These are phyloP conservation scores for Ursus arctos DNA, from an alignment of 2,113 vertebrate species.

Conservation along the genomic window DNA sequence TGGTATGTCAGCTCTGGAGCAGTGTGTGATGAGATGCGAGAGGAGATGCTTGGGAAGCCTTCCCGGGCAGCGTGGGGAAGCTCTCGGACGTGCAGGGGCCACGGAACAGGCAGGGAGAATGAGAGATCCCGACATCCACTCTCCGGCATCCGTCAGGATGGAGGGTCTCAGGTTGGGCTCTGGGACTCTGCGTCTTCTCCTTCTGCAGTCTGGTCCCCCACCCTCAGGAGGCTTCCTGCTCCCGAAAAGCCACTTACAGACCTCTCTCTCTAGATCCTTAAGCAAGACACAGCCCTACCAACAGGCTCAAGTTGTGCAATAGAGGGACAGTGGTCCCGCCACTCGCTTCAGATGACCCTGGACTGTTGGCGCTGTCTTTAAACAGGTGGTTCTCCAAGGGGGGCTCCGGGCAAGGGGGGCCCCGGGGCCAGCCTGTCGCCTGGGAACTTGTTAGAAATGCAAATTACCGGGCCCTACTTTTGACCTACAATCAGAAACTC, in stretches of 20 bases:
- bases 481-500: not conserved
- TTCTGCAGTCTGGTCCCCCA: not conserved
- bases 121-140: accelerated
- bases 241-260: not conserved
- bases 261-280: not conserved
- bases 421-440: not conserved
- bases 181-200: not conserved
- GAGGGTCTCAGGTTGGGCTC: accelerated
- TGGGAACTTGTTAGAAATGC: not conserved
- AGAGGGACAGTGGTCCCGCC: not conserved
- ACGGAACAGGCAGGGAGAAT: not conserved
- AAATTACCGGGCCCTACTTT: not conserved
- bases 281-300: no score
- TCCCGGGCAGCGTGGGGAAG: not conserved
- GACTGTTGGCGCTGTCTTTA: not conserved
- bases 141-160: not conserved
- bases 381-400: not conserved
- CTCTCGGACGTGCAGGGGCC: not conserved
- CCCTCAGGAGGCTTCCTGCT: not conserved
- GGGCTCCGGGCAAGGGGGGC: no score
- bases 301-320: not conserved
- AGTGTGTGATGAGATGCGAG: not conserved
- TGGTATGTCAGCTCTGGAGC: not conserved
- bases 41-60: not conserved
- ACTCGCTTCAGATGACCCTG: accelerated